phyloP scores from a whole-genome alignment of 2,113 vertebrate genomes.

The Barnardius zonarius region DNA sequence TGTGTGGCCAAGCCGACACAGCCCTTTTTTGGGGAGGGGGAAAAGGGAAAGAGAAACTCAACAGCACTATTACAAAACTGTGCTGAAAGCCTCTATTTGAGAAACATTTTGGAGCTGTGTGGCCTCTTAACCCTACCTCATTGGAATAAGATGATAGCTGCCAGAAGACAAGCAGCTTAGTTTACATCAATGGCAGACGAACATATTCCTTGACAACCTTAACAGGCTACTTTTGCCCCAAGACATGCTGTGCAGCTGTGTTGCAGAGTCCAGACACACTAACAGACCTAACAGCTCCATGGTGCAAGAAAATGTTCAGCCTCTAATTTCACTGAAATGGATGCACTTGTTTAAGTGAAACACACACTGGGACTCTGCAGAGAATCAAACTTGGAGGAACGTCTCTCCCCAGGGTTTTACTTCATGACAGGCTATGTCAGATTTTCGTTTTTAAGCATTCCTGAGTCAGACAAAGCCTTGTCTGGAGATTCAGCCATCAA shows the following conservation, averaged over 20 bases:
- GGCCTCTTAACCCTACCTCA: not conserved
- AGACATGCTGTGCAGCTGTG: not conserved
- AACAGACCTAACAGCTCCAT: not conserved
- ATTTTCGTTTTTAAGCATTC: not conserved
- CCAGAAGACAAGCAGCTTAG: not conserved
- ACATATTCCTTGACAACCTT: not conserved
- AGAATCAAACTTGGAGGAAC: not conserved
- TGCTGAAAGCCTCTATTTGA: not conserved
- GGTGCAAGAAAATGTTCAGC: not conserved
- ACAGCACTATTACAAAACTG: not conserved
- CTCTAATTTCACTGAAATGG: not conserved
- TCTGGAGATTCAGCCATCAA: not conserved
- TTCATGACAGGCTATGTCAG: not conserved
- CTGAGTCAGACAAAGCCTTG: not conserved
- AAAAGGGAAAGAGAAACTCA: not conserved
- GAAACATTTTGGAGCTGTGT: fast-evolving
- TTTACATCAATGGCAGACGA: not conserved
- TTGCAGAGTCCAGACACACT: not conserved
- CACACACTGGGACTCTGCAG: not conserved
- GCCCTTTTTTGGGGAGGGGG: not conserved
- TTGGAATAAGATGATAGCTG: not conserved
- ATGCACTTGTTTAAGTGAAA: not conserved
- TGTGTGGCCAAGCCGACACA: not conserved
- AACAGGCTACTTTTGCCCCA: not conserved
- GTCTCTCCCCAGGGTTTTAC: not conserved